Base-by-base conservation (phyloP, 2,113 vertebrate genomes). In the Hippocampus abdominalis region DNA sequence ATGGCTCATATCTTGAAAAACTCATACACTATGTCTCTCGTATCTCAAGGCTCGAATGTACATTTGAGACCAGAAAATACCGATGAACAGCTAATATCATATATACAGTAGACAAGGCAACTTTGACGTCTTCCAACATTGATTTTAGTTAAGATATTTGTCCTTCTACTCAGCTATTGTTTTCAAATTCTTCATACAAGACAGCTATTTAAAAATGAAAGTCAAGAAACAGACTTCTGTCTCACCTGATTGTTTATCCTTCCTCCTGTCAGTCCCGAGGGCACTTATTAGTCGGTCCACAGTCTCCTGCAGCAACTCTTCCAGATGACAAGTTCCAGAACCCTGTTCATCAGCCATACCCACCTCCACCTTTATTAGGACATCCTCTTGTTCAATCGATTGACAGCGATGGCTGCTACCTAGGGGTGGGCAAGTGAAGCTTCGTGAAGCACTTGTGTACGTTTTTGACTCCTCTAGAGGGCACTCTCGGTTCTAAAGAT, bases 221-320 rank as follows among this genome's bases (percentile, higher is more conserved):
- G 13, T 16, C 5, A 25, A 20, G 3, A 51, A 29, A 59, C 1
- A 57, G 1, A 16, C 18, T 11, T 62, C 20, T 8, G 36, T 27
- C 54, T 74, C 54, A 76, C 94, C 91, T 91, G 89, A 36, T 13
- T 21, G 29, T 75, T 59, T 75, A 3, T 78, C 66, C 56, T 10
- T 80, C 71, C 84, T 73, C 13, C 87, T n/a, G 27, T 87, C 71
- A 23, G 29, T 80, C 65, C 91, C 84, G 61, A 95, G 86, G 1
- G 64, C 74, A 44, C 81, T 68, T 73, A 89, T 90, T 77, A 96
- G 84, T 81, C 85, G 87, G 57, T 87, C 87, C 53, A 93, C 71
- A 0, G 94, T 70, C 44, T 92, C 84, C 71, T 87, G 86, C 12
- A 94, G 77, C 48, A 88, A 27, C 32, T 79, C 70, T 65, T 84